Evolutionary conservation across 2,113 vertebrate genomes (phyloP).

Genomic region (Anhinga anhinga): DNA sequence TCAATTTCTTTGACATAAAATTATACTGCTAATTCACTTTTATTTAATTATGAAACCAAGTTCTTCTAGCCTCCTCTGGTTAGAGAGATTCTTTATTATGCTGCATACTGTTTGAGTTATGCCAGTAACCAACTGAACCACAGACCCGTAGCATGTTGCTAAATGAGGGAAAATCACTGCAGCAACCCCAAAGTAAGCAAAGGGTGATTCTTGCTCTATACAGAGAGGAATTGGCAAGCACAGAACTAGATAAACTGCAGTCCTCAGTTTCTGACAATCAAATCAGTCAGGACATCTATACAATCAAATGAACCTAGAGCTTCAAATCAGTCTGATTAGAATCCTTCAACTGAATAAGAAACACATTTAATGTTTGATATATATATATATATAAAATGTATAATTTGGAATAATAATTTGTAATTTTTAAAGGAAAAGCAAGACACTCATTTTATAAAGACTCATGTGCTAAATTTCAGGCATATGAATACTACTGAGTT

Average conservation of each 20-base stretch:
- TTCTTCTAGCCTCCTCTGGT: neutral
- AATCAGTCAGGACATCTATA: neutral
- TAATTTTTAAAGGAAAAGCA: neutral
- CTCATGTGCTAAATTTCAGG: neutral
- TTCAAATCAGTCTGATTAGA: neutral
- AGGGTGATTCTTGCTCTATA: neutral
- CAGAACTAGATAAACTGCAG: neutral
- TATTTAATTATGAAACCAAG: neutral
- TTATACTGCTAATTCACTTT: neutral
- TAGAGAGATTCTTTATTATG: neutral
- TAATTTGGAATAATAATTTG: no score
- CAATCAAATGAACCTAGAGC: neutral
- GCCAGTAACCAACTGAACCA: neutral
- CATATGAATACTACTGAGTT: neutral
- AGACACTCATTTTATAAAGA: neutral
- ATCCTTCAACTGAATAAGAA: neutral
- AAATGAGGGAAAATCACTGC: neutral
- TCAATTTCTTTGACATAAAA: neutral
- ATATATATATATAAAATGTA: no score
- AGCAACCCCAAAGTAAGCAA: neutral
- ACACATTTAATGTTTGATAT: neutral
- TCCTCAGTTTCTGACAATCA: neutral
- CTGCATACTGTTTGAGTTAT: neutral
- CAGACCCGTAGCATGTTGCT: neutral
- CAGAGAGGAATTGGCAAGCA: neutral